Evolutionary conservation across 2,797 vertebrate genomes (phyloP).

Genomic region (Tragelaphus eurycerus): DNA sequence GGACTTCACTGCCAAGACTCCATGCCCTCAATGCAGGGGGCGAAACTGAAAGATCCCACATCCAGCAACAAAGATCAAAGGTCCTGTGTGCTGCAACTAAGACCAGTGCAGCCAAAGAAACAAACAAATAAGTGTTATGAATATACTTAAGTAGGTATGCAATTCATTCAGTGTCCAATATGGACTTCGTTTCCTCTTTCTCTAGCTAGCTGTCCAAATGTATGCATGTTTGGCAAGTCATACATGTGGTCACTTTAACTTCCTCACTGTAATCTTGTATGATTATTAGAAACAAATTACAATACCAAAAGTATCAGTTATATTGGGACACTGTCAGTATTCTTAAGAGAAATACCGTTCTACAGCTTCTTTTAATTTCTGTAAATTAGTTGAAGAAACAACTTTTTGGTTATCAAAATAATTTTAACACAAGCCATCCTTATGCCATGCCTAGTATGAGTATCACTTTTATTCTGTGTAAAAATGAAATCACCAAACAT

Average conservation of each 20-base stretch:
- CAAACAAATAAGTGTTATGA: neutral
- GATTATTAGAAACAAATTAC: neutral
- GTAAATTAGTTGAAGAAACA: neutral
- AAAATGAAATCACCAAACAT: slow-evolving; percentile 1
- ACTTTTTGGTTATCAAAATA: neutral
- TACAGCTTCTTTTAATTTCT: neutral
- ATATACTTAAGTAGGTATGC: neutral
- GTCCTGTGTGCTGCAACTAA: neutral
- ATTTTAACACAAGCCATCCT: neutral
- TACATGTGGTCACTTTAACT: neutral
- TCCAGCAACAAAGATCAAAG: neutral
- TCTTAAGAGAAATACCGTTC: neutral
- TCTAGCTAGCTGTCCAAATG: neutral
- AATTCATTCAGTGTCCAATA: neutral
- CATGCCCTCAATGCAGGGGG: neutral
- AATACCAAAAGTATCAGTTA: neutral
- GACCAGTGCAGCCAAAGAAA: neutral
- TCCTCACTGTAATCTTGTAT: neutral
- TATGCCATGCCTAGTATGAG: neutral
- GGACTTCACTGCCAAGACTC: neutral
- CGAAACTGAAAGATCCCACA: neutral
- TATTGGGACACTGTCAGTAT: neutral
- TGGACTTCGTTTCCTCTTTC: neutral
- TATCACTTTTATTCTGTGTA: neutral
- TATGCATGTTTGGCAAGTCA: neutral